These are phyloP conservation scores for Montifringilla adamsi DNA, from an alignment of 2,113 vertebrate species.

Conservation along the genomic window DNA sequence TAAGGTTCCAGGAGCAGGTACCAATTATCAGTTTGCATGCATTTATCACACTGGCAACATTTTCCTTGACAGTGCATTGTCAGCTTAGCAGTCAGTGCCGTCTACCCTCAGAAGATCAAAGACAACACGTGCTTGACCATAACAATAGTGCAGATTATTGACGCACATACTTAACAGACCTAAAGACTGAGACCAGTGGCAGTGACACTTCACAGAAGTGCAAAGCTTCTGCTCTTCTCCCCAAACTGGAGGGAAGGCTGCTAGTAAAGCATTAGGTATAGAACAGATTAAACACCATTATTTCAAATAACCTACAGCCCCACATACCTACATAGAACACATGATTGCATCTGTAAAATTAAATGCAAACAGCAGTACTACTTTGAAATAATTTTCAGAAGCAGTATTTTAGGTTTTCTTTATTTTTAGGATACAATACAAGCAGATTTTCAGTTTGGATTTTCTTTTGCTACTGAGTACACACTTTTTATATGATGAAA, in stretches of 20 bases:
- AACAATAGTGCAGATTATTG: not conserved
- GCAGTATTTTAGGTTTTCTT: not conserved
- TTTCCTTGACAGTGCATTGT: not conserved
- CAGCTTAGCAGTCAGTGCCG: not conserved
- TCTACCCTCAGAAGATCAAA: not conserved
- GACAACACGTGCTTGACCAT: not conserved
- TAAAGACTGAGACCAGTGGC: not conserved
- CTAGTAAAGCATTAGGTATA: not conserved
- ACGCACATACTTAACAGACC: not conserved
- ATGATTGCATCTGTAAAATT: not conserved
- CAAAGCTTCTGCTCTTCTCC: not conserved
- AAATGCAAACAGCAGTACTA: not conserved
- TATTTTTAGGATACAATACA: not conserved
- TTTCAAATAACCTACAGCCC: not conserved
- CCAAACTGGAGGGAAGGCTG: not conserved
- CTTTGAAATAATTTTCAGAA: not conserved
- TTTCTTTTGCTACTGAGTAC: not conserved
- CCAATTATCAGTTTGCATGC: not conserved
- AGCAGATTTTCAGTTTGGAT: not conserved
- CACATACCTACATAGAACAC: not conserved
- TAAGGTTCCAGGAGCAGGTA: not conserved
- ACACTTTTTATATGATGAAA: not conserved
- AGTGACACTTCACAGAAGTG: not conserved
- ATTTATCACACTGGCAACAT: not conserved
- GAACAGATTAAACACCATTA: not conserved